phyloP scores from a whole-genome alignment of 2,797 vertebrate species.

The Cephalopachus bancanus region DNA sequence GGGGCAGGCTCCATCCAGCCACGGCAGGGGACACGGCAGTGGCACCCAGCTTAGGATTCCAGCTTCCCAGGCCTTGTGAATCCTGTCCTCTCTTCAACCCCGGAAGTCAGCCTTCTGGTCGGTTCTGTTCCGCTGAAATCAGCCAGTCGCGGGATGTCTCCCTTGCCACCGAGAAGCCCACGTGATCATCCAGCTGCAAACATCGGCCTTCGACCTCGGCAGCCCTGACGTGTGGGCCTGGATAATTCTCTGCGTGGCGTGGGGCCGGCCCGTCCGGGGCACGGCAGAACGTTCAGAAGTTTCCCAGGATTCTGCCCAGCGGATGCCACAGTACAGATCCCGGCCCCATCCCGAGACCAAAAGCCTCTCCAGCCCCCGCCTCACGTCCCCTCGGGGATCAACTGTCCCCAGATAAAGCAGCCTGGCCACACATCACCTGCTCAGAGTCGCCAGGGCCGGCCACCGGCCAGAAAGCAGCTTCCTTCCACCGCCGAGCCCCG shows the following conservation, averaged over 20 bases:
- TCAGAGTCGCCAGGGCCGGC: accelerated
- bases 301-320: accelerated
- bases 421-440: accelerated
- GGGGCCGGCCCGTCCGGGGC: accelerated
- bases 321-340: not conserved
- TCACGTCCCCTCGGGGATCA: accelerated
- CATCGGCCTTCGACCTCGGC: not conserved
- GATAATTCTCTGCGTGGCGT: not conserved
- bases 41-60: not conserved
- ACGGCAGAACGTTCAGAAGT: accelerated
- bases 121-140: not conserved
- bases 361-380: not conserved
- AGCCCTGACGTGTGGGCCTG: accelerated
- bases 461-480: not conserved
- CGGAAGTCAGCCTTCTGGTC: not conserved
- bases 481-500: not conserved
- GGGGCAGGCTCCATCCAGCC: not conserved
- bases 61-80: not conserved
- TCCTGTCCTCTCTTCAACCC: not conserved
- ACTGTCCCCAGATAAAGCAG: accelerated
- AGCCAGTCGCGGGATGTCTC: not conserved
- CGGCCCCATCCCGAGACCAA: accelerated
- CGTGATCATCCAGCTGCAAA: not conserved
- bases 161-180: too few species aligned
- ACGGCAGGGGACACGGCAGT: too few species aligned